phyloP scores from a whole-genome alignment of 2,797 vertebrate genomes.

The Gymnoscopelus microlampas region DNA sequence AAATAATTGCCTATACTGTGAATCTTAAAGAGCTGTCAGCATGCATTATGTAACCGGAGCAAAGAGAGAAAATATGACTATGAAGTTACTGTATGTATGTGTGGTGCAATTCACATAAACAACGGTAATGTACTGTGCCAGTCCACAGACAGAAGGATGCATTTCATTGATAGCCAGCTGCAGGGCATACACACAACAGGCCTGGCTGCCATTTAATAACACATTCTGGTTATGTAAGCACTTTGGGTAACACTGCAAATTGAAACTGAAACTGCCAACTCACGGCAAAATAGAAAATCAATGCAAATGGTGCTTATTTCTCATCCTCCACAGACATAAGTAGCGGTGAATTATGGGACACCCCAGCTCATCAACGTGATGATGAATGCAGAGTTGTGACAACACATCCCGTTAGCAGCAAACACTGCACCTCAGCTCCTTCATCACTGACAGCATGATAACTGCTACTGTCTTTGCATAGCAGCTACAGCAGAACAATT shows the following conservation, averaged over 20 bases:
- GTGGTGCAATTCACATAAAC: not conserved
- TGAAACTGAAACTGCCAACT: constrained; percentile 16
- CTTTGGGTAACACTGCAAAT: not conserved
- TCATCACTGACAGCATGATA: constrained; percentile 53
- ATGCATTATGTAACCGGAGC: too few relatives aligned
- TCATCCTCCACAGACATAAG: constrained; percentile 30
- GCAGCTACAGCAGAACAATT: constrained; percentile 23
- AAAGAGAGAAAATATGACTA: too few relatives aligned
- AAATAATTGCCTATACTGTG: not conserved
- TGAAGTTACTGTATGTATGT: too few relatives aligned
- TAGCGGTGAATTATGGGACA: constrained; percentile 25
- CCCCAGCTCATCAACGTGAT: constrained; percentile 49
- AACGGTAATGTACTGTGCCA: constrained; percentile 1
- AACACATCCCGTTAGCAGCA: constrained; percentile 33
- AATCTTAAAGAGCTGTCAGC: too few relatives aligned
- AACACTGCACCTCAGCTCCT: constrained; percentile 51
- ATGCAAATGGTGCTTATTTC: constrained; percentile 36
- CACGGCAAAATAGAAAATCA: constrained; percentile 27
- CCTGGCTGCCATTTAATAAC: constrained; percentile 14
- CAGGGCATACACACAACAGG: not conserved
- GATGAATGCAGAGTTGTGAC: constrained; percentile 59
- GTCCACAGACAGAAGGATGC: not conserved
- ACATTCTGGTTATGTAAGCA: not conserved
- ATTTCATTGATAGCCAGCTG: not conserved
- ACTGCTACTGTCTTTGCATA: constrained; percentile 36